Evolutionary conservation across 2,797 vertebrate species (phyloP).

Genomic region (Sebastes dallii): DNA sequence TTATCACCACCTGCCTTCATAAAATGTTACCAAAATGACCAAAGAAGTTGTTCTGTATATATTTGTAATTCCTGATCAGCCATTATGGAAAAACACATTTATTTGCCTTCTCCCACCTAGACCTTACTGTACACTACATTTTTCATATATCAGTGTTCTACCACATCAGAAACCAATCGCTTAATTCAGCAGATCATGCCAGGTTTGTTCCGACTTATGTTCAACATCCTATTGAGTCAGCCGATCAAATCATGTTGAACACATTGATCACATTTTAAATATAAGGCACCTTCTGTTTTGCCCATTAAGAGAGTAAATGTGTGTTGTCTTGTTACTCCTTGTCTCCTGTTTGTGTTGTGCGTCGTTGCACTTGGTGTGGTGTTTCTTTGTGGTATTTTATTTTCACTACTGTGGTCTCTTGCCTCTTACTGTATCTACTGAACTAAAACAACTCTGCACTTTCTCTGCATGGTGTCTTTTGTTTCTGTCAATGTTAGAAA

Average conservation of each 20-base stretch:
- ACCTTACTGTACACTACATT: background rate
- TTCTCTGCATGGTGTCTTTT: constrained; percentile 6
- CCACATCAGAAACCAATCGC: background rate
- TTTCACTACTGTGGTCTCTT: constrained; percentile 6
- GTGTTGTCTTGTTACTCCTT: background rate
- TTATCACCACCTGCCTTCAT: constrained; percentile 44
- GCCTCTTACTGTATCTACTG: constrained; percentile 27
- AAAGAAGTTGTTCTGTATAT: constrained; percentile 34
- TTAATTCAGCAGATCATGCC: background rate
- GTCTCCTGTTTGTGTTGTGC: background rate
- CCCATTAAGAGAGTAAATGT: background rate
- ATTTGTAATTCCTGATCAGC: constrained; percentile 22
- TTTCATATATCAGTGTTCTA: background rate
- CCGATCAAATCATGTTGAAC: background rate
- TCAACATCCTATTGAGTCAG: background rate
- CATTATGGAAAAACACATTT: background rate
- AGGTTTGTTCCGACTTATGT: background rate
- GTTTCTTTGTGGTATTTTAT: background rate
- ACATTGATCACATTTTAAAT: background rate
- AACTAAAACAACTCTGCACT: constrained; percentile 34
- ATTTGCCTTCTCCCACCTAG: background rate
- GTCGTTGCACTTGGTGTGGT: background rate
- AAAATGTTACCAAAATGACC: constrained; percentile 23
- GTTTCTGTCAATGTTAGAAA: constrained; percentile 22
- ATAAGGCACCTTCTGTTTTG: background rate